These are phyloP conservation scores for Aricia artaxerxes DNA, from an alignment of 2,888 invertebrate species.

Conservation along the genomic window DNA sequence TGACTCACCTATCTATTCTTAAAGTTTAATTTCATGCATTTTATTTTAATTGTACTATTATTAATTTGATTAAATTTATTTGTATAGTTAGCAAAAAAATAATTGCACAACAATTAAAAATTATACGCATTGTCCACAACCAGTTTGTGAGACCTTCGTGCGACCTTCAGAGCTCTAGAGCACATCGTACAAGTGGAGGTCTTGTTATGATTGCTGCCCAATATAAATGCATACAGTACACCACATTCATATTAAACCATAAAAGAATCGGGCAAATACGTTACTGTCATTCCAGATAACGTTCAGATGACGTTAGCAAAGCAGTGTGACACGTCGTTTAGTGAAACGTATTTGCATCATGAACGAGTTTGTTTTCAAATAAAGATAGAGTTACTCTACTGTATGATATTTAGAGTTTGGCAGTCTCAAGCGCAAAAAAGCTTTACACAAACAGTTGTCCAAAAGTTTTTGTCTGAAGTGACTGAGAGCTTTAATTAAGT, in stretches of 20 bases:
- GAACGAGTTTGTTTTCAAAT: background rate
- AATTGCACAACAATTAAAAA: background rate
- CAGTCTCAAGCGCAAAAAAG: background rate
- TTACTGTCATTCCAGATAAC: background rate
- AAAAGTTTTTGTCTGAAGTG: background rate
- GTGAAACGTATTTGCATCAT: too few relatives aligned
- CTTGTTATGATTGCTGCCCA: constrained; percentile 7
- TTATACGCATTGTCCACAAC: constrained; percentile 9
- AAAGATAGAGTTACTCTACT: background rate
- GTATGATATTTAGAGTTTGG: background rate
- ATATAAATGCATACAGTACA: background rate
- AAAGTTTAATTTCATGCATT: constrained; percentile 4
- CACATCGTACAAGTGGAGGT: background rate
- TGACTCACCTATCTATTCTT: background rate
- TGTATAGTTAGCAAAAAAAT: background rate
- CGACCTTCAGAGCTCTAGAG: constrained; percentile 26
- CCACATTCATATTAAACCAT: background rate
- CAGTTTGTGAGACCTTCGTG: constrained; percentile 2
- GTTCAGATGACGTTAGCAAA: background rate
- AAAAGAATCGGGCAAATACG: background rate
- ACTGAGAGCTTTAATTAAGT: background rate
- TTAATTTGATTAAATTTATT: background rate
- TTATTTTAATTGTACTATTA: constrained; percentile 13
- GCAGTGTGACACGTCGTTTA: too few relatives aligned
- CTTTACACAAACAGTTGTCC: background rate